phyloP scores from a whole-genome alignment of 2,888 invertebrate genomes.

The Lordiphosa andalusiaca region DNA sequence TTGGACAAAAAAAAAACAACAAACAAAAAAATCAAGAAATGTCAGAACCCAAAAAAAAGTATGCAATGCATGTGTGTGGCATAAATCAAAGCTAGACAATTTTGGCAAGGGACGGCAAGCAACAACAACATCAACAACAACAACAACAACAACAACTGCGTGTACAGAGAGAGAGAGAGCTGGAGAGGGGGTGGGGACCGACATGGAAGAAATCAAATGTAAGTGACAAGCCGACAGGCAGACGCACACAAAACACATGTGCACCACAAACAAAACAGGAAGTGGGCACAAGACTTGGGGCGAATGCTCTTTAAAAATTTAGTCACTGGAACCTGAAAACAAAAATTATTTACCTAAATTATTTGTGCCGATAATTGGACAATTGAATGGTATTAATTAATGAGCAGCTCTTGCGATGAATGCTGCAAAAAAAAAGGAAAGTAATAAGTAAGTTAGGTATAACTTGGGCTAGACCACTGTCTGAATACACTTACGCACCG shows the following conservation, averaged over 20 bases:
- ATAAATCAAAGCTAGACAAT: slow-evolving; percentile 73
- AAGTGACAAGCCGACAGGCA: slow-evolving; percentile 72
- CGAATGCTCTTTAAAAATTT: slow-evolving; percentile 56
- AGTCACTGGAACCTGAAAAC: not conserved
- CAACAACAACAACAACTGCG: slow-evolving; percentile 20
- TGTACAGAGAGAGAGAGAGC: slow-evolving; percentile 22
- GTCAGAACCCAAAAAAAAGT: slow-evolving; percentile 63
- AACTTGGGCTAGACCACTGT: too few species aligned
- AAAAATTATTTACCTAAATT: not conserved
- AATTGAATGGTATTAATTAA: too few species aligned
- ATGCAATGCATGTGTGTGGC: slow-evolving; percentile 73
- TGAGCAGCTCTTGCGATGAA: not conserved
- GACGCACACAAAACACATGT: slow-evolving; percentile 72
- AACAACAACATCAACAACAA: slow-evolving; percentile 45
- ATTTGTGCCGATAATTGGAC: too few species aligned
- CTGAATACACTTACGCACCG: too few species aligned
- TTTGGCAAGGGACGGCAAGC: slow-evolving; percentile 70
- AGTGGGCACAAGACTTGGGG: slow-evolving; percentile 21
- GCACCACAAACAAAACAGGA: slow-evolving; percentile 70
- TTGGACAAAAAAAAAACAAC: slow-evolving; percentile 41
- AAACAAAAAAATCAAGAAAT: slow-evolving; percentile 56
- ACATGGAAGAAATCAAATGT: slow-evolving; percentile 67
- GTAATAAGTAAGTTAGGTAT: too few species aligned
- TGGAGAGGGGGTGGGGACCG: not conserved
- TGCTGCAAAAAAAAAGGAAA: not conserved